Evolutionary conservation across 2,113 vertebrate genomes (phyloP).

Genomic region (Strigops habroptila): DNA sequence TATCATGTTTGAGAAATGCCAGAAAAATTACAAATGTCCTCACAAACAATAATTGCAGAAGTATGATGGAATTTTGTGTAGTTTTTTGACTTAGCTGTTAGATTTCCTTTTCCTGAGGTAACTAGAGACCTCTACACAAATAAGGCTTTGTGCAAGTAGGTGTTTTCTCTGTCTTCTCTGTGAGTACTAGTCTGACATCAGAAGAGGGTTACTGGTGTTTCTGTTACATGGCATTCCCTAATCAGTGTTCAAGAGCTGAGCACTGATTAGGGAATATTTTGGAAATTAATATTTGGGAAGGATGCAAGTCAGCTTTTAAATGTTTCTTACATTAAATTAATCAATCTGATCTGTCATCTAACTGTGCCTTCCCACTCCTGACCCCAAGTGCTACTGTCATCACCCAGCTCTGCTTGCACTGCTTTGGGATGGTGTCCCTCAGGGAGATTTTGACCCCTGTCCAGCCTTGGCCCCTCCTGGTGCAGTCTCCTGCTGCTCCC

Average conservation of each 20-base stretch:
- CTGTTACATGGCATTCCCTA: neutral
- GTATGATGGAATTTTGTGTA: neutral
- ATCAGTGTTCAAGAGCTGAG: neutral
- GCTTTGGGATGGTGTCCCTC: accelerated
- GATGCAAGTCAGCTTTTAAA: neutral
- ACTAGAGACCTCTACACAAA: neutral
- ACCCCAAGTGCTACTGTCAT: neutral
- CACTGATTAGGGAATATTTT: neutral
- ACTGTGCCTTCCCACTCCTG: accelerated
- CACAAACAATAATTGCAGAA: neutral
- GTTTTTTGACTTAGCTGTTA: neutral
- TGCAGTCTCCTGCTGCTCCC: neutral
- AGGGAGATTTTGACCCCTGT: neutral
- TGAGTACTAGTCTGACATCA: neutral
- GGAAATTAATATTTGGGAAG: accelerated
- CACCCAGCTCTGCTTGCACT: neutral
- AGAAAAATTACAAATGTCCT: neutral
- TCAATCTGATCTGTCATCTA: neutral
- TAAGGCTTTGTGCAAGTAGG: neutral
- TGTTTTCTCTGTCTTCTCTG: neutral
- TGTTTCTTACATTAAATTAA: neutral
- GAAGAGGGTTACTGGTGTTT: neutral
- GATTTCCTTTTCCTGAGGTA: neutral
- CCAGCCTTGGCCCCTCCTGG: accelerated
- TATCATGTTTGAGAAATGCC: neutral